Evolutionary conservation across 2,797 vertebrate species (phyloP).

Genomic region (Telmatherina bonti): DNA sequence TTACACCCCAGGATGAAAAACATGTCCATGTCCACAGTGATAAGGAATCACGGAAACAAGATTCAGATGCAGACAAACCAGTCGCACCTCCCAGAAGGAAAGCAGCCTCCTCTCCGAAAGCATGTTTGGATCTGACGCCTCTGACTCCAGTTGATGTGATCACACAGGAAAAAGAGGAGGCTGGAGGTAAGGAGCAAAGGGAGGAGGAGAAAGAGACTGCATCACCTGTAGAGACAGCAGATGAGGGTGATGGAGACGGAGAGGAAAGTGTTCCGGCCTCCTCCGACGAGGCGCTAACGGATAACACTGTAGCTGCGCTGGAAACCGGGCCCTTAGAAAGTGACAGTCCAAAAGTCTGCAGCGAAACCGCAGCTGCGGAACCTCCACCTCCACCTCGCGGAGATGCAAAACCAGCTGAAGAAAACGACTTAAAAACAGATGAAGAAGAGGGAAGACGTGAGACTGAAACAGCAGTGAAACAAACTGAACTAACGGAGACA

Average conservation of each 20-base stretch:
- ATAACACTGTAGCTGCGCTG: slow-evolving; percentile 3
- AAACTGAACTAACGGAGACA: slow-evolving; percentile 25
- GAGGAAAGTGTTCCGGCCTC: slow-evolving; percentile 29
- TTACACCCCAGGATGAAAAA: neutral
- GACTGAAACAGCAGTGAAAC: slow-evolving; percentile 15
- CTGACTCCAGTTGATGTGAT: slow-evolving; percentile 66
- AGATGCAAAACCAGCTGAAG: slow-evolving; percentile 4
- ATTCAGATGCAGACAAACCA: slow-evolving; percentile 50
- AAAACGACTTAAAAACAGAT: slow-evolving; percentile 8
- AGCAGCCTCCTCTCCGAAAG: slow-evolving; percentile 51
- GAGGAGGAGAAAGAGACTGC: slow-evolving; percentile 73
- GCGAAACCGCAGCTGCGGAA: slow-evolving; percentile 3
- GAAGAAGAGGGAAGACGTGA: slow-evolving; percentile 20
- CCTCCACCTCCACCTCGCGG: neutral
- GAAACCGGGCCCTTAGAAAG: slow-evolving; percentile 1
- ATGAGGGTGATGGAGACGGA: slow-evolving; percentile 66
- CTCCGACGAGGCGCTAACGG: neutral
- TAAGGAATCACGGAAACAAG: slow-evolving; percentile 28
- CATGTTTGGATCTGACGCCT: slow-evolving; percentile 74
- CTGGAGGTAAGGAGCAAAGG: slow-evolving; percentile 60
- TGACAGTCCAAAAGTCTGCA: slow-evolving; percentile 16
- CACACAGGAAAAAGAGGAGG: slow-evolving; percentile 48
- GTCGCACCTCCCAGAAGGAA: slow-evolving; percentile 70
- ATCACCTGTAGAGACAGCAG: slow-evolving; percentile 66
- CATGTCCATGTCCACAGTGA: neutral